Percentiles rank a stretch among this genome's conserved stretches.
These are phyloP conservation scores for Caenorhabditis sp. DNA, from an alignment of 2,888 invertebrate genomes.

Conservation along the genomic window DNA sequence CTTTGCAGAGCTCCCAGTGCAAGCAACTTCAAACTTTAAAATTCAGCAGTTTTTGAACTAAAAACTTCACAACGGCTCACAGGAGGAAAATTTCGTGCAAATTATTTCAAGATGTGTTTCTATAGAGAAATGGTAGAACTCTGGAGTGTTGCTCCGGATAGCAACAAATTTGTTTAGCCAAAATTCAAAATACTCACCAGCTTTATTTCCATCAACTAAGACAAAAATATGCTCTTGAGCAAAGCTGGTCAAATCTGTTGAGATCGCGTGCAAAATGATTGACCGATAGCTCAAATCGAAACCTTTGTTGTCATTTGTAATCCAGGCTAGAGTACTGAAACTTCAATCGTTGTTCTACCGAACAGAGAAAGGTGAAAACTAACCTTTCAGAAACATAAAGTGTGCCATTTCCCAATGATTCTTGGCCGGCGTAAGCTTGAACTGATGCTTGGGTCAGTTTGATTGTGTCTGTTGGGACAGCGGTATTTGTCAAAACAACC, in stretches of 20 bases:
- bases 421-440: constrained; percentile 49
- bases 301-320: constrained; percentile 72
- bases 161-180: no score
- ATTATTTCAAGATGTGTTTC: no score
- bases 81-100: no score
- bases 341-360: neutral
- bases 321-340: constrained; percentile 52
- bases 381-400: constrained; percentile 59
- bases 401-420: constrained; percentile 60
- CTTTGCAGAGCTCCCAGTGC: no score
- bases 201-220: constrained; percentile 77
- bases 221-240: constrained; percentile 80
- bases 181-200: constrained; percentile 36
- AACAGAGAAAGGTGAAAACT: neutral
- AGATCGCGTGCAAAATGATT: constrained; percentile 82
- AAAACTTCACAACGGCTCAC: no score
- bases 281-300: constrained; percentile 80
- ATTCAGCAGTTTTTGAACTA: no score
- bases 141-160: no score
- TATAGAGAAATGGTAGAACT: no score
- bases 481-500: constrained; percentile 42
- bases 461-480: constrained; percentile 54
- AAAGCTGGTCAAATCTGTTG: constrained; percentile 78
- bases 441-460: constrained; percentile 56
- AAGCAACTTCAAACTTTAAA: no score